Conservation (phyloP, 2,888 invertebrate genomes). For the Oscheius sp. region DNA sequence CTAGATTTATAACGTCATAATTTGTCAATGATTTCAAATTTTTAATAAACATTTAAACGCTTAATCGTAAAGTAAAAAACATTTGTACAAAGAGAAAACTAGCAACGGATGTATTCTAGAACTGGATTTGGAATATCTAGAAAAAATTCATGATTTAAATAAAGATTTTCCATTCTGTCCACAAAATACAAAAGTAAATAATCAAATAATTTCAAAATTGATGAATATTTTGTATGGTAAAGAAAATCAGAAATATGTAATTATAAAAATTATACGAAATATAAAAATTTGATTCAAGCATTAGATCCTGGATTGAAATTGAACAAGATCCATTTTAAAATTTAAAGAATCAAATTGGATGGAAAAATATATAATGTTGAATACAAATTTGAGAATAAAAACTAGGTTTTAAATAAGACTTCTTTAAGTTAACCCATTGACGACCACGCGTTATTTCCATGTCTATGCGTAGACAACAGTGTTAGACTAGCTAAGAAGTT, state of each 20-base stretch:
- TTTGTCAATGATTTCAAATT: too few relatives aligned
- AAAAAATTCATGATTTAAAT: slow-evolving; percentile 69
- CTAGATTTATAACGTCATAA: too few relatives aligned
- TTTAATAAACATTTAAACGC: too few relatives aligned
- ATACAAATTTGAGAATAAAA: slow-evolving; percentile 47
- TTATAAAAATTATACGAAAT: too few relatives aligned
- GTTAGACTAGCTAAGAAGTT: too few relatives aligned
- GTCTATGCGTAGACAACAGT: too few relatives aligned
- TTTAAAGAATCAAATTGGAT: slow-evolving; percentile 26
- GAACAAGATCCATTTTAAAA: slow-evolving; percentile 37
- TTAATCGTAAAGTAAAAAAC: too few relatives aligned
- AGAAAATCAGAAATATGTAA: slow-evolving; percentile 45
- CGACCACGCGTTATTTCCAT: too few relatives aligned
- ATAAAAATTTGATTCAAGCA: slow-evolving; percentile 34
- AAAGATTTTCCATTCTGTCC: slow-evolving; percentile 64
- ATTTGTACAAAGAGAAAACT: too few relatives aligned
- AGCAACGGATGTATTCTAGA: slow-evolving; percentile 71
- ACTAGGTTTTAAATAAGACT: too few relatives aligned
- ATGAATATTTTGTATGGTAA: slow-evolving; percentile 40
- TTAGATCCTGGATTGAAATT: slow-evolving; percentile 24
- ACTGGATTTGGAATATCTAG: slow-evolving; percentile 72
- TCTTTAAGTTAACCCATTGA: too few relatives aligned
- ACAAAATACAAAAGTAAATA: slow-evolving; percentile 37
- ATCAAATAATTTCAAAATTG: slow-evolving; percentile 37
- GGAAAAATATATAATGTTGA: slow-evolving; percentile 36